phyloP scores from a whole-genome alignment of 2,888 invertebrate genomes.

The Nudaria mundana region DNA sequence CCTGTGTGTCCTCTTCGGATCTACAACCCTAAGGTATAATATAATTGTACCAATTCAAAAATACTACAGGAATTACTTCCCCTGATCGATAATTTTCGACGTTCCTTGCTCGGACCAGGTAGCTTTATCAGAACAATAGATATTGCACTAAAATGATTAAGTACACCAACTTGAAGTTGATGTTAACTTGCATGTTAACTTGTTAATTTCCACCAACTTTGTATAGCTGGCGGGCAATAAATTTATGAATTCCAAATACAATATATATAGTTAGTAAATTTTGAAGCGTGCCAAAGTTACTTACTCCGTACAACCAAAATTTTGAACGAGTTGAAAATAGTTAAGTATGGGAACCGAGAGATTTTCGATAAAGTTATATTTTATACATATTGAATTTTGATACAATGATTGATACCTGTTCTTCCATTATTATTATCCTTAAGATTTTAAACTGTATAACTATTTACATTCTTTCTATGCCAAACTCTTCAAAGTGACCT shows the following conservation, averaged over 20 bases:
- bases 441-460: conserved; percentile 19
- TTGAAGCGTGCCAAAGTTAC: not conserved
- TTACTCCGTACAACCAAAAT: not conserved
- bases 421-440: conserved; percentile 30
- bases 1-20: too few relatives aligned
- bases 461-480: conserved; percentile 35
- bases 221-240: conserved; percentile 2
- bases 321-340: conserved; percentile 1
- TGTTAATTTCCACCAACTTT: too few relatives aligned
- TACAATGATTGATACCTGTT: too few relatives aligned
- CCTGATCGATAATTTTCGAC: too few relatives aligned
- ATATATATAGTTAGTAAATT: conserved; percentile 3
- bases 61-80: too few relatives aligned
- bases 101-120: too few relatives aligned
- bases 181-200: too few relatives aligned
- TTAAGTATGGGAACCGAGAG: not conserved
- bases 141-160: conserved; percentile 2
- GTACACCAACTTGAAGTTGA: conserved; percentile 13
- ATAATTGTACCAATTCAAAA: too few relatives aligned
- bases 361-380: not conserved
- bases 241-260: conserved; percentile 5
- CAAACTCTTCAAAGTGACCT: too few relatives aligned
- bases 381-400: too few relatives aligned
- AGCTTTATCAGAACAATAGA: too few relatives aligned
- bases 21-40: too few relatives aligned